phyloP scores from a whole-genome alignment of 1,140 invertebrate species.

The Aphaenogaster rudis region DNA sequence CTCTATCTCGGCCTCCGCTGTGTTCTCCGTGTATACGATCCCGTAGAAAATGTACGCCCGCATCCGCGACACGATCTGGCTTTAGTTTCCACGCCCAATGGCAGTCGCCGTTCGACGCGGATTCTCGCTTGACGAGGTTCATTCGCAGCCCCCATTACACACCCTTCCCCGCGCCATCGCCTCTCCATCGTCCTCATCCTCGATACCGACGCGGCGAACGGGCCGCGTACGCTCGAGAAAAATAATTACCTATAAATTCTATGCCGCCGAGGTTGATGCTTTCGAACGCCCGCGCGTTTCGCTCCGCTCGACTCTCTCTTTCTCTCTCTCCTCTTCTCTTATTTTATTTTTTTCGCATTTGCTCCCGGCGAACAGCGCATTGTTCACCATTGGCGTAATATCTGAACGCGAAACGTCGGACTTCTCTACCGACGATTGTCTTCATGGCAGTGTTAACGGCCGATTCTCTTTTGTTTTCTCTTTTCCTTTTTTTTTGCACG shows the following conservation, averaged over 20 bases:
- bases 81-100: constrained; percentile 77
- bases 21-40: constrained; percentile 74
- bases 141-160: constrained; percentile 56
- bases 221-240: constrained; percentile 72
- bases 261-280: constrained; percentile 65
- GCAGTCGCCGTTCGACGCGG: constrained; percentile 63
- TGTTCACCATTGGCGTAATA: constrained; percentile 54
- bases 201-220: constrained; percentile 30
- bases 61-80: constrained; percentile 77
- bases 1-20: constrained; percentile 59
- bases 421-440: constrained; percentile 60
- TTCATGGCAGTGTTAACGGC: constrained; percentile 51
- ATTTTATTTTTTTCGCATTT: constrained; percentile 37
- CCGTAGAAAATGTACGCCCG: constrained; percentile 75
- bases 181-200: constrained; percentile 61
- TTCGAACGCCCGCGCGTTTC: constrained; percentile 41
- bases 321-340: background rate
- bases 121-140: constrained; percentile 71
- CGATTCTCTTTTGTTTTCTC: constrained; percentile 25
- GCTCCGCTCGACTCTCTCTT: constrained; percentile 33
- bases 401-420: constrained; percentile 33
- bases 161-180: constrained; percentile 2
- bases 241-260: constrained; percentile 86
- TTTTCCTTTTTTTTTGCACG: constrained; percentile 24
- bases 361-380: constrained; percentile 56